These are phyloP conservation scores for Dasypogon diadema DNA, from an alignment of 2,888 invertebrate genomes.

Conservation along the genomic window DNA sequence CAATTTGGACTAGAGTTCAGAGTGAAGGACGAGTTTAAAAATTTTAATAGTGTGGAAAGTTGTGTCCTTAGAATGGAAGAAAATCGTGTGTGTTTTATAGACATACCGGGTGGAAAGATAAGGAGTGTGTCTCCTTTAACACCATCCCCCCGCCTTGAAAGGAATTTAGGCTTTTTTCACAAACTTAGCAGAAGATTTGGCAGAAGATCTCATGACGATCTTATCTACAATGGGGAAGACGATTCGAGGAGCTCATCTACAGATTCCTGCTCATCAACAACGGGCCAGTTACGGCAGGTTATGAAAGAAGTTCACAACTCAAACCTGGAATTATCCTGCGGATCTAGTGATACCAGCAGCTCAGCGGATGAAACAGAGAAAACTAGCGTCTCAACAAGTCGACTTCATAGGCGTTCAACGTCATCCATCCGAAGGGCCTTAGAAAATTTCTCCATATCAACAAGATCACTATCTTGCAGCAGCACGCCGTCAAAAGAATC, in stretches of 20 bases:
- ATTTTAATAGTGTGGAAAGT: neutral
- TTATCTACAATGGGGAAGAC: conserved; percentile 68
- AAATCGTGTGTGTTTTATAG: conserved; percentile 60
- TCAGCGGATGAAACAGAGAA: conserved; percentile 71
- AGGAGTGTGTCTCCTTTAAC: conserved; percentile 69
- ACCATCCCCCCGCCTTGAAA: conserved; percentile 72
- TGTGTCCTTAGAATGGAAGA: conserved; percentile 66
- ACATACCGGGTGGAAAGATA: conserved; percentile 58
- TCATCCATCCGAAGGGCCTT: conserved; percentile 80
- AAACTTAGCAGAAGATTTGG: conserved; percentile 76
- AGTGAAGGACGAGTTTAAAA: neutral
- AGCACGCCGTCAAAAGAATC: conserved; percentile 66
- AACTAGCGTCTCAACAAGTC: conserved; percentile 66
- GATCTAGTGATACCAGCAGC: conserved; percentile 75
- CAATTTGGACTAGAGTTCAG: neutral
- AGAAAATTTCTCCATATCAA: conserved; percentile 75
- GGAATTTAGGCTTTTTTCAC: conserved; percentile 76
- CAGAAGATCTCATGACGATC: conserved; percentile 70
- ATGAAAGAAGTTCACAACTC: conserved; percentile 57
- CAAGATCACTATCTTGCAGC: conserved; percentile 76
- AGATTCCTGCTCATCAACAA: conserved; percentile 63
- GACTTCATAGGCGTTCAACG: conserved; percentile 71
- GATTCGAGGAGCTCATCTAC: conserved; percentile 70
- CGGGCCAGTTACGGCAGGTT: conserved; percentile 51
- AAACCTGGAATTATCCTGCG: conserved; percentile 64